These are phyloP conservation scores for Ichneumon xanthorius DNA, from an alignment of 2,888 invertebrate species.

Conservation along the genomic window DNA sequence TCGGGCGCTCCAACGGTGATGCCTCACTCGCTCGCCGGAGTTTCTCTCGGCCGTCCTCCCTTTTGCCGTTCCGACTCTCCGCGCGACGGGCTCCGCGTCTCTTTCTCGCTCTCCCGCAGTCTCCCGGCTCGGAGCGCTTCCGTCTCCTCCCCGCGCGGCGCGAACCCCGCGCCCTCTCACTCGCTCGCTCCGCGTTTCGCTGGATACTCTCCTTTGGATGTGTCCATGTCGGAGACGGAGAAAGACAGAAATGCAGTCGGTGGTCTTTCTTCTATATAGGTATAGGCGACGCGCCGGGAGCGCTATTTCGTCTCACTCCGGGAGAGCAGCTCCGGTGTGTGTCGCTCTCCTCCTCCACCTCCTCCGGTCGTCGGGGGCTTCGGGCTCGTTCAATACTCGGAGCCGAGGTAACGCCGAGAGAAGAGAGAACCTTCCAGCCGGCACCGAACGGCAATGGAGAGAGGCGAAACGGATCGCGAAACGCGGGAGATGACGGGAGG, in stretches of 20 bases:
- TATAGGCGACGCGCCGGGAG: background rate
- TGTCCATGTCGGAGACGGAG: slow-evolving; percentile 45
- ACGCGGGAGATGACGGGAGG: slow-evolving; percentile 41
- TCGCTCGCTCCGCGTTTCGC: slow-evolving; percentile 73
- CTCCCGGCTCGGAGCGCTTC: background rate
- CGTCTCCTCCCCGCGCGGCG: background rate
- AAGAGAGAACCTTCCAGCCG: slow-evolving; percentile 63
- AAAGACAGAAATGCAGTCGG: slow-evolving; percentile 18
- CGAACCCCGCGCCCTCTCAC: background rate
- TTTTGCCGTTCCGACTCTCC: slow-evolving; percentile 24
- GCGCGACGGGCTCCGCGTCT: background rate
- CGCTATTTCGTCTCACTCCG: slow-evolving; percentile 11
- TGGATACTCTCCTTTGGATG: slow-evolving; percentile 59
- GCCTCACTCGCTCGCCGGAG: slow-evolving; percentile 25
- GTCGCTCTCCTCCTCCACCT: slow-evolving; percentile 25
- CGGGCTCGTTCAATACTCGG: slow-evolving; percentile 81
- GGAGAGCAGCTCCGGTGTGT: background rate
- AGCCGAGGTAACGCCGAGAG: slow-evolving; percentile 69
- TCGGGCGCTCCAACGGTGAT: slow-evolving; percentile 40
- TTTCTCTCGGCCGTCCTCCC: slow-evolving; percentile 22
- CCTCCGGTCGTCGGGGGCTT: slow-evolving; percentile 61
- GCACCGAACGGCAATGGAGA: slow-evolving; percentile 50
- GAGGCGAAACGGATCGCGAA: slow-evolving; percentile 16
- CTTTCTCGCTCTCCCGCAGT: background rate
- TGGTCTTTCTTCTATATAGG: background rate